phyloP scores from a whole-genome alignment of 2,797 vertebrate species.

The Vultur gryphus region DNA sequence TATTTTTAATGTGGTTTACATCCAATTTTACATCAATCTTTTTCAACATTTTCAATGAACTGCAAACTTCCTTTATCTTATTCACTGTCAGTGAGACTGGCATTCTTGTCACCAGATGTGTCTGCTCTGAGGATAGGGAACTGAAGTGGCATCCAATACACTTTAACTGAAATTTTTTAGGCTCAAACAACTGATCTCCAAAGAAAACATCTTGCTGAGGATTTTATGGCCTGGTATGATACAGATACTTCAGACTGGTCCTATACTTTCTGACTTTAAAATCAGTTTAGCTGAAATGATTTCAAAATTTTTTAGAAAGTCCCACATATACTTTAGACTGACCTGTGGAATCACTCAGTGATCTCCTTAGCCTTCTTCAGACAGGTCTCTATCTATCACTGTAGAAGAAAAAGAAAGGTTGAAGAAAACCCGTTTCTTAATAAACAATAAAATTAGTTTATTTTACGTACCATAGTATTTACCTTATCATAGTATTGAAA shows the following conservation, averaged over 20 bases:
- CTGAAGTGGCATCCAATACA: background rate
- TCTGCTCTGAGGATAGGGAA: background rate
- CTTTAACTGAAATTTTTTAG: background rate
- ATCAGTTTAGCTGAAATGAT: background rate
- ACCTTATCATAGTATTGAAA: background rate
- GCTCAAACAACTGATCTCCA: background rate
- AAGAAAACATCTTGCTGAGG: background rate
- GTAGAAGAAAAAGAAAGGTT: background rate
- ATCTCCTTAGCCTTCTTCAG: background rate
- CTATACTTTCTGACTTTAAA: background rate
- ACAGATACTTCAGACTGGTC: background rate
- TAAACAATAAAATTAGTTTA: background rate
- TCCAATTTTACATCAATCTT: background rate
- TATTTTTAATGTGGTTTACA: background rate
- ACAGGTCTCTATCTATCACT: background rate
- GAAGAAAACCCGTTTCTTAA: background rate
- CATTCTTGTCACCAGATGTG: background rate
- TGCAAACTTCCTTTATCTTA: background rate
- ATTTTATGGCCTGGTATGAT: background rate
- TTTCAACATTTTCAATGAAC: background rate
- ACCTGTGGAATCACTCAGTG: background rate
- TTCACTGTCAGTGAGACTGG: background rate
- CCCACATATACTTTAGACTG: background rate
- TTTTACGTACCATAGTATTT: background rate
- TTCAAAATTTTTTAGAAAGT: background rate